Conservation (phyloP, 2,888 invertebrate species). For the Tachina grossa region DNA sequence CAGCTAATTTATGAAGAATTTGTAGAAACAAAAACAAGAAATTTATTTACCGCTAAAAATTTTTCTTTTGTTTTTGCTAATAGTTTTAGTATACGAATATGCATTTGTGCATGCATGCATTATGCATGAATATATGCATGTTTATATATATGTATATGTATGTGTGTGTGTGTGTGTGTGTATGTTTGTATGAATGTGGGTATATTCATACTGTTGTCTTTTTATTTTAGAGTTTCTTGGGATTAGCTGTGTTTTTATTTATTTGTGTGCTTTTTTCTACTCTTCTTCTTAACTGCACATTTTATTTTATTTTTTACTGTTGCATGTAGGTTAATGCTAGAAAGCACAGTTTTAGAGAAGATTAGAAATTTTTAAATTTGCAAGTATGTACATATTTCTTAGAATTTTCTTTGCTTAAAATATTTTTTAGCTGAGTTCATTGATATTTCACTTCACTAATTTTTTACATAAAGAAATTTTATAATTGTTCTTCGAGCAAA, state of each 20-base stretch:
- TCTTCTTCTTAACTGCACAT: constrained; percentile 48
- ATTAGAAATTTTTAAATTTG: not conserved
- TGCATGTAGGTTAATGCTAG: constrained; percentile 34
- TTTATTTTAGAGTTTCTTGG: constrained; percentile 39
- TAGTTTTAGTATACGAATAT: not conserved
- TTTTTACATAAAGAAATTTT: no score
- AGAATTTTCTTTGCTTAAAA: not conserved
- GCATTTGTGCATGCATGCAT: not conserved
- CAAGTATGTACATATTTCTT: constrained; percentile 6
- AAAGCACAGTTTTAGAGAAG: constrained; percentile 1
- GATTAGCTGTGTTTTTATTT: constrained; percentile 22
- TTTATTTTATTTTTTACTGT: constrained; percentile 11
- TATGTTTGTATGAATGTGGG: no score
- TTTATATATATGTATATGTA: not conserved
- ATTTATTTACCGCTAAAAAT: constrained; percentile 52
- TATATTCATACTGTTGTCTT: not conserved
- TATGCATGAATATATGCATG: not conserved
- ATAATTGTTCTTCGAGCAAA: no score
- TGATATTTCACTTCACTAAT: no score
- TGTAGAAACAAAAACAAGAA: constrained; percentile 16
- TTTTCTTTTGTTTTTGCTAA: constrained; percentile 24
- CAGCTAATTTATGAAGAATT: constrained; percentile 33
- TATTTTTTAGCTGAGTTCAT: not conserved
- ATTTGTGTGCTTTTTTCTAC: constrained; percentile 23
- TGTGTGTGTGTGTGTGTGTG: not conserved